Base-by-base conservation (phyloP, 2,888 invertebrate genomes). In the Chalcis sispes region DNA sequence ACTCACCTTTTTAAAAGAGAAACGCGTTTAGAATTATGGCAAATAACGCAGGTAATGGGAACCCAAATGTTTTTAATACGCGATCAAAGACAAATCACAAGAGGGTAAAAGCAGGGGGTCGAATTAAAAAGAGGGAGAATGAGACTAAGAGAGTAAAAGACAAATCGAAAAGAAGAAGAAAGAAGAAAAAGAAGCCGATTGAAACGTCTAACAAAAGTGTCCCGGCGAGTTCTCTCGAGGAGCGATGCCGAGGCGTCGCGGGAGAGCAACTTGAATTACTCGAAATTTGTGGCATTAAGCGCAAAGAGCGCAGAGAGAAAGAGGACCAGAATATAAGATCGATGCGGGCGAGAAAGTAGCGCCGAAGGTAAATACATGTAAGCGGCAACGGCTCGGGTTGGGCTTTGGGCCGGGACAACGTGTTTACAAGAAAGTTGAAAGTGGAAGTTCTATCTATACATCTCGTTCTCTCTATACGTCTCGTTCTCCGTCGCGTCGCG, bases 361-460 rank as follows among this genome's bases (percentile, higher is more conserved):
- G 42, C 5, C 46, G 48, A 40, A 54, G 48, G 56, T 64, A 72
- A 64, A 72, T 72, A 72, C 32, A 64, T 36, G 10, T 36, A 36
- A 36, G n/a, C n/a, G n/a, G n/a, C n/a, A n/a, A n/a, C n/a, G n/a
- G n/a, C n/a, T 32, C 48, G 20, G 40, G 52, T 29, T 23, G n/a
- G 29, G 56, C 18, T 46, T 18, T 40, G 20, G 2, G 46, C 46
- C 8, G 4, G 2, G n/a, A 42, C 72, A 18, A 36, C 32, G 72
- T 65, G 65, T 65, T 72, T 72, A 65, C 72, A 64, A 32, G 58
- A 18, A 65, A 73, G 66, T 61, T 54, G 59, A 65, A 65, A 65
- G 65, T 36, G 32, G 56, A 72, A 64, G 48, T 58, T 64, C 8
- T n/a, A 32, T 18, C 27, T 66, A 27, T 15, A 29, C 7, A 10